Evolutionary conservation across 2,888 invertebrate genomes (phyloP).

Genomic region (Agonopterix arenella): DNA sequence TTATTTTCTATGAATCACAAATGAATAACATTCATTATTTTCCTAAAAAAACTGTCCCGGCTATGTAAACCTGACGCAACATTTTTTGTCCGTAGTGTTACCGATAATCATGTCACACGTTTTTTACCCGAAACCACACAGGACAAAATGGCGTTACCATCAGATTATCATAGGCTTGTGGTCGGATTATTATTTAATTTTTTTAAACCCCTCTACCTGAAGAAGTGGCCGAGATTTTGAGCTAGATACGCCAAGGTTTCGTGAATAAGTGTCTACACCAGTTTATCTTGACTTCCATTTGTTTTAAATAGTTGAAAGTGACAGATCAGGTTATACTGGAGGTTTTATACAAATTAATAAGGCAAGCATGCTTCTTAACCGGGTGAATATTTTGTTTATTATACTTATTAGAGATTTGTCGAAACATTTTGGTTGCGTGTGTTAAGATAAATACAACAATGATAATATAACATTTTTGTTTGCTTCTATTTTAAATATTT

Average conservation of each 20-base stretch:
- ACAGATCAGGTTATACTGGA: constrained; percentile 27
- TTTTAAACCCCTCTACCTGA: constrained; percentile 66
- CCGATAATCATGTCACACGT: constrained; percentile 75
- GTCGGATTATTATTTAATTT: constrained; percentile 74
- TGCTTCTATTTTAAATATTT: constrained; percentile 44
- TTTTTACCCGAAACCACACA: constrained; percentile 73
- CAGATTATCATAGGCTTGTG: constrained; percentile 72
- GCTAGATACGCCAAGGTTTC: constrained; percentile 46
- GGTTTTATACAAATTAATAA: constrained; percentile 61
- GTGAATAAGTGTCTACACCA: constrained; percentile 44
- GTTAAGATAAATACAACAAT: constrained; percentile 51
- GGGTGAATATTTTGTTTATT: constrained; percentile 72
- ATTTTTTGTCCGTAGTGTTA: constrained; percentile 52
- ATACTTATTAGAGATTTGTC: constrained; percentile 74
- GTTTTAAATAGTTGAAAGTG: constrained; percentile 7
- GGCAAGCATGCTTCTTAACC: constrained; percentile 72
- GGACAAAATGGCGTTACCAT: constrained; percentile 76
- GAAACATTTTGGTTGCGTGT: constrained; percentile 63
- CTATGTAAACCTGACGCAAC: constrained; percentile 37
- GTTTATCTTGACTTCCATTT: constrained; percentile 23
- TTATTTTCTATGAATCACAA: no score
- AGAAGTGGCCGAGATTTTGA: constrained; percentile 43
- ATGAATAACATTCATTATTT: no score
- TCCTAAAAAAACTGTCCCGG: not conserved
- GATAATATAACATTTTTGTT: constrained; percentile 10